These are phyloP conservation scores for Zygogramma bicolorata DNA, from an alignment of 2,888 invertebrate species.

Conservation along the genomic window DNA sequence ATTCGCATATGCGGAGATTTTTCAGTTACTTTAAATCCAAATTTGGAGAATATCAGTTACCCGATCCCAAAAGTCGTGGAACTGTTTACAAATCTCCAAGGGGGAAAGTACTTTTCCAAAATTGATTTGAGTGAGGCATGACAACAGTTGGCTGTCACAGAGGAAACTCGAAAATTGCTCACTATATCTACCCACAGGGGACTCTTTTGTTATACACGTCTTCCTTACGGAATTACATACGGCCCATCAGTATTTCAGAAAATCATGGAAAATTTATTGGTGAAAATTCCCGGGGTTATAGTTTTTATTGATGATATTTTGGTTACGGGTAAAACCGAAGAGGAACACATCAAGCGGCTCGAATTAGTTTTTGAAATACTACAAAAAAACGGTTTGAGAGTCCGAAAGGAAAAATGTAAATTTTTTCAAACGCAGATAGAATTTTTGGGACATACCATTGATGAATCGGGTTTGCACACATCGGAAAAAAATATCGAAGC, in stretches of 20 bases:
- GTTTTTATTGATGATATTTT: constrained; percentile 8
- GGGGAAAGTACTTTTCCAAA: constrained; percentile 11
- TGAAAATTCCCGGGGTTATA: not conserved
- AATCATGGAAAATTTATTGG: not conserved
- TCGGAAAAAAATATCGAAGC: not conserved
- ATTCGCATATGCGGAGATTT: no score
- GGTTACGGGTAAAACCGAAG: constrained; percentile 1
- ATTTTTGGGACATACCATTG: not conserved
- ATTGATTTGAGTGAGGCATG: constrained; percentile 24
- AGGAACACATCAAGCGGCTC: not conserved
- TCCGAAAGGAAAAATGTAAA: not conserved
- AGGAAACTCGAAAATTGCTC: constrained; percentile 6
- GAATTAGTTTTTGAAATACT: not conserved
- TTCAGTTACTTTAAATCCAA: no score
- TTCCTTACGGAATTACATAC: not conserved
- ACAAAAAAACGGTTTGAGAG: not conserved
- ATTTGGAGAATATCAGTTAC: no score
- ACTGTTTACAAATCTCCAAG: constrained; percentile 24
- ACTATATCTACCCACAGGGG: constrained; percentile 34
- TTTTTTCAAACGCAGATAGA: not conserved
- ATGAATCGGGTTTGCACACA: not conserved
- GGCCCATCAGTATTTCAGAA: not conserved
- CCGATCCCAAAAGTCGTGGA: no score
- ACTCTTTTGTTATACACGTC: constrained; percentile 26
- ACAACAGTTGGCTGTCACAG: constrained; percentile 15